Evolutionary conservation across 2,888 invertebrate species (phyloP).

Genomic region (Pandemis heparana): DNA sequence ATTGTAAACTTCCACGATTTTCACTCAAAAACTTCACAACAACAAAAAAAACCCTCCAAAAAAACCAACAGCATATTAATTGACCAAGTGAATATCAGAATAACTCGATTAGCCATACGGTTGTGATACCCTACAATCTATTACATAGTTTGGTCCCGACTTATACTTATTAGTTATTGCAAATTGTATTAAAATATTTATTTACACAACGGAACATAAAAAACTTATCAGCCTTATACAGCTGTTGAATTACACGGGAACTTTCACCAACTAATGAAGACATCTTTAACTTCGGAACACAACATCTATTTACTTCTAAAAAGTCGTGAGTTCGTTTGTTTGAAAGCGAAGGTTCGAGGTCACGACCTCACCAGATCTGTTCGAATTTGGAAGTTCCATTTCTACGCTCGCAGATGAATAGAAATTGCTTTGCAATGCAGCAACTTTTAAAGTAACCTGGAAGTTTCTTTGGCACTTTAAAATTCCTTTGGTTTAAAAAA

Average conservation of each 20-base stretch:
- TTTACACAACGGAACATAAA: background rate
- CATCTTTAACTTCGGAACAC: slow-evolving; percentile 1
- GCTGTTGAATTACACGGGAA: background rate
- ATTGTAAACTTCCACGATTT: no score
- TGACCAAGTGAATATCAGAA: no score
- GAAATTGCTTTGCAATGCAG: background rate
- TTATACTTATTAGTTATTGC: no score
- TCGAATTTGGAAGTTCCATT: slow-evolving; percentile 16
- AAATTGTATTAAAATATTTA: background rate
- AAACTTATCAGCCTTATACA: background rate
- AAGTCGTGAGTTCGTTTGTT: slow-evolving; percentile 25
- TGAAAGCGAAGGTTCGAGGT: slow-evolving; percentile 25
- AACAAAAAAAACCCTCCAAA: no score
- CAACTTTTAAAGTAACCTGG: background rate
- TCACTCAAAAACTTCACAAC: no score
- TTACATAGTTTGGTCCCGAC: no score
- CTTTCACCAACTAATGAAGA: slow-evolving; percentile 14
- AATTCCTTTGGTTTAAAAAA: background rate
- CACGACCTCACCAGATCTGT: slow-evolving; percentile 17
- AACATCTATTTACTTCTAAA: slow-evolving; percentile 1
- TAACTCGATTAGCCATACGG: no score
- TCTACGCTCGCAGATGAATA: slow-evolving; percentile 12
- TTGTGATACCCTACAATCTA: no score
- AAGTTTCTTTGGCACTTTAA: background rate
- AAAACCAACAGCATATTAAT: no score